Evolutionary conservation across 2,797 vertebrate genomes (phyloP).

Genomic region (Dromococcyx pavoninus): DNA sequence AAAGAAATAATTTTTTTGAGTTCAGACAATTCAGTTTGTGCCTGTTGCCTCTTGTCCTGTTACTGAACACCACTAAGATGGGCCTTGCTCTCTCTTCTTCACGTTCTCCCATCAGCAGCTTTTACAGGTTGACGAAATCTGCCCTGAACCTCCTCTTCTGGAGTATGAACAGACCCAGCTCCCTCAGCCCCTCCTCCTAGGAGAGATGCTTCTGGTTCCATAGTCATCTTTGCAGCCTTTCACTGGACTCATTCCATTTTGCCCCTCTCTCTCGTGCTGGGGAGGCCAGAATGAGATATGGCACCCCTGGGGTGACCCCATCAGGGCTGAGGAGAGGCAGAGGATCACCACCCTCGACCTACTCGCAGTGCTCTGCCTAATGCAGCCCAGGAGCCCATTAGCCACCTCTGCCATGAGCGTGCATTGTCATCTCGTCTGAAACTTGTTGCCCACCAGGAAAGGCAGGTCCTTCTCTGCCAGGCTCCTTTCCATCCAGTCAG

Average conservation of each 20-base stretch:
- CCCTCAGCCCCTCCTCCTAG: background rate
- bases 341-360: background rate
- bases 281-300: background rate
- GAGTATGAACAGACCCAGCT: background rate
- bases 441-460: background rate
- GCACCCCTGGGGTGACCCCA: background rate
- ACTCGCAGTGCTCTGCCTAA: background rate
- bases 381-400: background rate
- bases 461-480: background rate
- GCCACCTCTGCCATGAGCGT: background rate
- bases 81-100: background rate
- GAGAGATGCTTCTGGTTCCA: background rate
- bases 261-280: background rate
- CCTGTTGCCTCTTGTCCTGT: background rate
- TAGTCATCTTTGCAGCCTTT: background rate
- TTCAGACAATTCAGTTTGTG: background rate
- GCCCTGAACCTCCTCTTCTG: background rate
- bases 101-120: background rate
- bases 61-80: background rate
- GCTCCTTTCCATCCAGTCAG: background rate
- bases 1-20: background rate
- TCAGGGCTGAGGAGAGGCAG: background rate
- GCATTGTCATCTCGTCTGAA: background rate
- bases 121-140: background rate
- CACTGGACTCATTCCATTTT: background rate